These are phyloP conservation scores for Rhynchotus rufescens DNA, from an alignment of 2,797 vertebrate species.

Conservation along the genomic window DNA sequence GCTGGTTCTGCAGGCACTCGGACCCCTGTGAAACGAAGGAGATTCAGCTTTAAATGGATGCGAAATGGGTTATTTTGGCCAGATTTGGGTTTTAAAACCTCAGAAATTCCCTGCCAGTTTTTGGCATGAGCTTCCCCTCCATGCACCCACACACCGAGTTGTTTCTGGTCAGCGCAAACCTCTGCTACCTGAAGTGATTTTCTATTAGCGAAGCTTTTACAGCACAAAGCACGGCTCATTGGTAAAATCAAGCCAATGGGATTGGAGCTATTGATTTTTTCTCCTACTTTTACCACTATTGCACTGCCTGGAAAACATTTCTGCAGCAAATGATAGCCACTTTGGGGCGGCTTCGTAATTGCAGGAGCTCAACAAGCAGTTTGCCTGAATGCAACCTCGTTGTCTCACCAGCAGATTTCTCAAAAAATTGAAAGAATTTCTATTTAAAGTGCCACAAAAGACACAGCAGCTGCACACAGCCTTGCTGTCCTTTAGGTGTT, in stretches of 20 bases:
- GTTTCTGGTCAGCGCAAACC: neutral
- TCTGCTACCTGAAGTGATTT: neutral
- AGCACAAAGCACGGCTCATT: neutral
- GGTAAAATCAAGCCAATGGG: neutral
- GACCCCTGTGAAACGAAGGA: rapidly evolving
- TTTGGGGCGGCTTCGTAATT: neutral
- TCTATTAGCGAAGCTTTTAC: neutral
- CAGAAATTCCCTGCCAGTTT: neutral
- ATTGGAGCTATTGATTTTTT: slow-evolving; percentile 3
- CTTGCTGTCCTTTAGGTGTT: rapidly evolving
- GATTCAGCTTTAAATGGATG: neutral
- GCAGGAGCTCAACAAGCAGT: neutral
- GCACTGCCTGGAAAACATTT: neutral
- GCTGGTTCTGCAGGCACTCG: rapidly evolving
- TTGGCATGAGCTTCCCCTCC: neutral
- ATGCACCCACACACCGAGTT: neutral
- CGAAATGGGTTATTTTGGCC: neutral
- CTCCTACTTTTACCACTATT: neutral
- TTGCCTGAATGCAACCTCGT: neutral
- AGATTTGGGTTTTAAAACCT: neutral
- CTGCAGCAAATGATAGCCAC: neutral
- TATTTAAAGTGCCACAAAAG: neutral
- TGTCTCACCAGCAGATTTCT: neutral
- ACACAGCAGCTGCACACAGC: rapidly evolving
- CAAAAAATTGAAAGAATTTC: neutral